Evolutionary conservation across 2,113 vertebrate species (phyloP).

Genomic region (Paratilapia polleni): DNA sequence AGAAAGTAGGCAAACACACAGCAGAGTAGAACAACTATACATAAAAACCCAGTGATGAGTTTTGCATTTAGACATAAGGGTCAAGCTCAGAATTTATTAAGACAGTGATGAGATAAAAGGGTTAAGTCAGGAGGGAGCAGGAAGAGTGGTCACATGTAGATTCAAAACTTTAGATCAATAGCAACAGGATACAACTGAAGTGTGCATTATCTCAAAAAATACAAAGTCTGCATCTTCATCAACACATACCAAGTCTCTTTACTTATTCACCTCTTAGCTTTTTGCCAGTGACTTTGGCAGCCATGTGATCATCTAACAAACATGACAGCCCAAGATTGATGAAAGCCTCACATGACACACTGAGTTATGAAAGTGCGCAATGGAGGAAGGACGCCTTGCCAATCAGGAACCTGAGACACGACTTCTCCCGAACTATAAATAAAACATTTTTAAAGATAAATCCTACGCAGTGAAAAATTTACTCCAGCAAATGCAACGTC

Average conservation of each 20-base stretch:
- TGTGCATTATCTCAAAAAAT: not conserved
- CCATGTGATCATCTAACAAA: conserved; percentile 51
- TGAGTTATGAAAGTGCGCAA: conserved; percentile 48
- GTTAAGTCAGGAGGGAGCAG: not conserved
- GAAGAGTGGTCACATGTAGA: not conserved
- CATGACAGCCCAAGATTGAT: conserved; percentile 65
- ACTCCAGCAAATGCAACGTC: not conserved
- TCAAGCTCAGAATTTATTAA: not conserved
- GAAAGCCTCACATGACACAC: conserved; percentile 71
- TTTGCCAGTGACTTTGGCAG: conserved; percentile 24
- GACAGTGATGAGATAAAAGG: not conserved
- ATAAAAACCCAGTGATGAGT: not conserved
- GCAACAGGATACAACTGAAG: not conserved
- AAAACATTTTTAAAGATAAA: conserved; percentile 19
- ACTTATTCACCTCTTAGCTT: not conserved
- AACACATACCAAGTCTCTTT: not conserved
- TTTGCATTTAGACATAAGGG: not conserved
- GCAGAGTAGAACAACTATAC: not conserved
- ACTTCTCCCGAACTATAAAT: conserved; percentile 24
- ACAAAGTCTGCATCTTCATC: not conserved
- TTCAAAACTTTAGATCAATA: not conserved
- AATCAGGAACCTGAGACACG: conserved; percentile 42
- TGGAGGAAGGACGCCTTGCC: conserved; percentile 24
- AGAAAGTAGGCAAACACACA: not conserved
- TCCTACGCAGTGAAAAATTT: not conserved